Percentiles rank a stretch among this genome's conserved stretches.
Evolutionary conservation across 2,113 vertebrate genomes (phyloP).

Genomic region (Aegypius monachus): DNA sequence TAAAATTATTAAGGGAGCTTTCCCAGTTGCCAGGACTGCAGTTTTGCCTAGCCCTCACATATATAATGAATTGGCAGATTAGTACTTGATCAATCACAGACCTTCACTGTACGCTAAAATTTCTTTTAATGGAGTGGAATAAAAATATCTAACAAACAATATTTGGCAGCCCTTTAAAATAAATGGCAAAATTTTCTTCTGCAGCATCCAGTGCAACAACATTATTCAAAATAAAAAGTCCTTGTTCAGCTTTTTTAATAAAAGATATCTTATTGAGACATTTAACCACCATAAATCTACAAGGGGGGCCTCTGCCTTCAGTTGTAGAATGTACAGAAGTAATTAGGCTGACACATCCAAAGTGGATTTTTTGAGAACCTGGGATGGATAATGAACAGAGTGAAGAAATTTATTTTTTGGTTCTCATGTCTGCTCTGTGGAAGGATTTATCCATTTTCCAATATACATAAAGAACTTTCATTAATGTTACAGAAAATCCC

Average conservation of each 20-base stretch:
- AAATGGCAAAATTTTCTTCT: not conserved
- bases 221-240: not conserved
- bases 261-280: not conserved
- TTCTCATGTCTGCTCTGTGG: not conserved
- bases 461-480: accelerated
- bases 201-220: not conserved
- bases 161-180: not conserved
- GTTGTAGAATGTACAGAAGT: not conserved
- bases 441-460: not conserved
- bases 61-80: not conserved
- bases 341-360: not conserved
- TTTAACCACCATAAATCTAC: not conserved
- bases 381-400: not conserved
- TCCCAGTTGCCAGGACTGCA: not conserved
- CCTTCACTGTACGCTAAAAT: not conserved
- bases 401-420: not conserved
- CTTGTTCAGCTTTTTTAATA: not conserved
- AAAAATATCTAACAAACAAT: constrained; percentile 11
- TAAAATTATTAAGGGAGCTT: not conserved
- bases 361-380: not conserved
- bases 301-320: not conserved
- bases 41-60: not conserved
- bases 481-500: not conserved
- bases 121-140: not conserved
- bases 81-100: not conserved